These are phyloP conservation scores for Quadriops clusia DNA, from an alignment of 2,888 invertebrate species.

Conservation along the genomic window DNA sequence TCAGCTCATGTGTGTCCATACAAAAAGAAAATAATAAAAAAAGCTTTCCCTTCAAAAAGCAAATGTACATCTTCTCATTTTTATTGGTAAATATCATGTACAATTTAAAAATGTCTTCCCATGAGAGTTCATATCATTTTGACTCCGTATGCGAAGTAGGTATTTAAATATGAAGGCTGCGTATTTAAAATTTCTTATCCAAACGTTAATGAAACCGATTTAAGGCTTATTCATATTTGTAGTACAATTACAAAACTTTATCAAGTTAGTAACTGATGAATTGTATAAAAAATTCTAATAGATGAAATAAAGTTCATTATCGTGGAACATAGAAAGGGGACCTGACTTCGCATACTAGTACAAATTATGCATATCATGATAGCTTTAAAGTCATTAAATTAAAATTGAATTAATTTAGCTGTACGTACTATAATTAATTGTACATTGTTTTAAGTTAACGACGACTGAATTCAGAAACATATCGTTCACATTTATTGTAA, in stretches of 20 bases:
- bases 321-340: too few species aligned
- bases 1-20: slow-evolving; percentile 19
- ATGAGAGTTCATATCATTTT: slow-evolving; percentile 25
- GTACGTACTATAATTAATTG: background rate
- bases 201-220: too few species aligned
- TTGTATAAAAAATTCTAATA: slow-evolving; percentile 5
- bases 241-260: background rate
- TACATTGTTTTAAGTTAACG: slow-evolving; percentile 18
- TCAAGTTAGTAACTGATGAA: background rate
- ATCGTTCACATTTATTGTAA: slow-evolving; percentile 24
- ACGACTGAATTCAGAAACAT: slow-evolving; percentile 28
- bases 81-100: slow-evolving; percentile 22
- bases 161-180: too few species aligned
- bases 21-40: slow-evolving; percentile 10
- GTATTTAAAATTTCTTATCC: too few species aligned
- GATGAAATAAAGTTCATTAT: too few species aligned
- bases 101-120: slow-evolving; percentile 38
- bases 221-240: too few species aligned
- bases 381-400: slow-evolving; percentile 28
- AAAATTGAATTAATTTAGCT: slow-evolving; percentile 8
- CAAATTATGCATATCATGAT: slow-evolving; percentile 35
- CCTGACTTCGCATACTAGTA: slow-evolving; percentile 32
- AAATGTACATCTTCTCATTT: slow-evolving; percentile 7
- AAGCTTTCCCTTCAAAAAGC: too few species aligned
- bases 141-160: slow-evolving; percentile 13